phyloP scores from a whole-genome alignment of 2,113 vertebrate genomes.

The Butastur rufipennis region DNA sequence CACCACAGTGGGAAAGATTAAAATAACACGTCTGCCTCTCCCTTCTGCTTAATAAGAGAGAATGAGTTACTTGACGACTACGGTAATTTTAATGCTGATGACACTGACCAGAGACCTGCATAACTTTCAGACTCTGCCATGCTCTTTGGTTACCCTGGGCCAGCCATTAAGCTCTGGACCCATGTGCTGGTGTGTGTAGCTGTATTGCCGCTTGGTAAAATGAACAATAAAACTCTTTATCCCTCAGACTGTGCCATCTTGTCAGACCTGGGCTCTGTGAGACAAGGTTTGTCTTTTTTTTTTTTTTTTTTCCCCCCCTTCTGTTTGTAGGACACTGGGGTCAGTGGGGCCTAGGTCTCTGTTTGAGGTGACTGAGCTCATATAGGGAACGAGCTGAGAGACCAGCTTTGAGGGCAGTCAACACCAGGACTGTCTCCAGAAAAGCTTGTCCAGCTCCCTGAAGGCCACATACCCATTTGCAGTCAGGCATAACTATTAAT shows the following conservation, averaged over 20 bases:
- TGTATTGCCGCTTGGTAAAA: background rate
- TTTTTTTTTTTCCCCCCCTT: background rate
- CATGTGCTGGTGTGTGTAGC: rapidly evolving
- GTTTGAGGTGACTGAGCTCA: background rate
- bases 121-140: background rate
- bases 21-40: background rate
- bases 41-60: background rate
- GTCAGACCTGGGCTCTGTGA: background rate
- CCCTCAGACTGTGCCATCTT: background rate
- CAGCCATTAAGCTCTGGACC: background rate
- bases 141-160: background rate
- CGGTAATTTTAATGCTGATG: background rate
- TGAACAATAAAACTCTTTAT: background rate
- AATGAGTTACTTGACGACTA: background rate
- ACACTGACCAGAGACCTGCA: background rate
- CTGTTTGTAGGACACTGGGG: background rate
- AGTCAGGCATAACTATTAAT: background rate
- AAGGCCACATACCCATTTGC: background rate
- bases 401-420: background rate
- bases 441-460: background rate
- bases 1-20: background rate
- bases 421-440: background rate
- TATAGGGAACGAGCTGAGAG: background rate
- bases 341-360: background rate
- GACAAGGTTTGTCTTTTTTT: background rate